A percentile compares a stretch with the other conserved stretches of the same genome.
These are phyloP conservation scores for Beroe ovata DNA, from an alignment of 37 sponge, comb jelly and placozoan genomes.

Conservation along the genomic window DNA sequence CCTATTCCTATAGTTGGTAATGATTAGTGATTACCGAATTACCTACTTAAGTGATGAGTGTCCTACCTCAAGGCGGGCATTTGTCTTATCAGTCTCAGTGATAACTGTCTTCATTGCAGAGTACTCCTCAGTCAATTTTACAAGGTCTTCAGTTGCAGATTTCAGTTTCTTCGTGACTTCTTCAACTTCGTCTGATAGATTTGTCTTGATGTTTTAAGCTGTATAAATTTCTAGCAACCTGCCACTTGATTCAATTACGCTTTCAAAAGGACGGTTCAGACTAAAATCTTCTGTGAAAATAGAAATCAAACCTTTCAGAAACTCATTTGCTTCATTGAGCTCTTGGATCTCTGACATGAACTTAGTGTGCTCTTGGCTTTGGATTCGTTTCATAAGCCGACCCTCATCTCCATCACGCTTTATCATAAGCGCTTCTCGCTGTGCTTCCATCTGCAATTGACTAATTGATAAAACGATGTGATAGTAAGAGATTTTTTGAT, in stretches of 20 bases:
- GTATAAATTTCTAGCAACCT: no score
- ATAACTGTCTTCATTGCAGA: constrained; percentile 14
- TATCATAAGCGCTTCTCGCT: constrained; percentile 41
- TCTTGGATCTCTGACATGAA: constrained; percentile 54
- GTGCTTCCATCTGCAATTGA: constrained; percentile 68
- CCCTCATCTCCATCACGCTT: constrained; percentile 63
- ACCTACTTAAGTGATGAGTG: background rate
- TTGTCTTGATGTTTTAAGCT: no score
- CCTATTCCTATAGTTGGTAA: no score
- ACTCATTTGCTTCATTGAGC: constrained; percentile 38
- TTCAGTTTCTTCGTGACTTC: constrained; percentile 20
- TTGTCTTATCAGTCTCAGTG: constrained; percentile 32
- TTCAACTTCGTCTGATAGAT: constrained; percentile 28
- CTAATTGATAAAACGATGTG: background rate
- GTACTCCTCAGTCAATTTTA: constrained; percentile 36
- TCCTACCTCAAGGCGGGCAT: constrained; percentile 3
- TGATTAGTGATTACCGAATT: no score
- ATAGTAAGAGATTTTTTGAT: no score
- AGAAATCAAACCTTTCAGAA: constrained; percentile 9
- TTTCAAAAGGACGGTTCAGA: no score
- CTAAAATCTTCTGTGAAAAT: no score
- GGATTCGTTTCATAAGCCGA: constrained; percentile 49
- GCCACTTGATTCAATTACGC: no score
- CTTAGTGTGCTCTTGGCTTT: constrained; percentile 40
- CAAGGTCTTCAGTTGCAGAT: background rate